Conservation (phyloP, 2,888 invertebrate species). For the Sarcophaga subvicina region DNA sequence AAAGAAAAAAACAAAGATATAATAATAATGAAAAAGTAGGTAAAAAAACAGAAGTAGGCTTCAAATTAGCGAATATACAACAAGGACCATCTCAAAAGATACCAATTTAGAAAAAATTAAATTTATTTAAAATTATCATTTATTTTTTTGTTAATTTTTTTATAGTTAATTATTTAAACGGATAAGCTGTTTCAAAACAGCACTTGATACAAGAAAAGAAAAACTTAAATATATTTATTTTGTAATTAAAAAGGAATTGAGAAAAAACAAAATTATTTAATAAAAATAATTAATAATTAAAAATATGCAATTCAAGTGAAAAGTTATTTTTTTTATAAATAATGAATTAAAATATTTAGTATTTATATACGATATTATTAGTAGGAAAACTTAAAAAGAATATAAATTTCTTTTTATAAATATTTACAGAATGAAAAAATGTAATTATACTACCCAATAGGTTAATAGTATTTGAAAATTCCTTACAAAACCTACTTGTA, state of each 20-base stretch:
- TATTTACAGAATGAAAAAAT: constrained; percentile 59
- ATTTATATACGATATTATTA: constrained; percentile 7
- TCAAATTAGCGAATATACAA: constrained; percentile 78
- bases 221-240: constrained; percentile 33
- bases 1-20: constrained; percentile 57
- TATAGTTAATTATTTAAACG: constrained; percentile 39
- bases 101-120: constrained; percentile 84
- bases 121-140: constrained; percentile 46
- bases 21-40: constrained; percentile 54
- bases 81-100: constrained; percentile 98
- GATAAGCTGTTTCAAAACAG: constrained; percentile 56
- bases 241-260: constrained; percentile 46
- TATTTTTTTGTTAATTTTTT: constrained; percentile 44
- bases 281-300: constrained; percentile 34
- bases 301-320: constrained; percentile 62
- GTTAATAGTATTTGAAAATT: background rate
- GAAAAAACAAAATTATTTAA: constrained; percentile 35
- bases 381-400: constrained; percentile 23
- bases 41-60: constrained; percentile 52
- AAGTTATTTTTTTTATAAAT: constrained; percentile 26
- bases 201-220: constrained; percentile 29
- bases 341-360: constrained; percentile 20
- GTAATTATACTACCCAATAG: constrained; percentile 5
- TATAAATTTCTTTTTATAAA: constrained; percentile 22
- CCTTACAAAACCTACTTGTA: no score